Evolutionary conservation across 2,797 vertebrate genomes (phyloP), one percentile per base, ranked within the genome.

Genomic region (Intellagama lesueurii): DNA sequence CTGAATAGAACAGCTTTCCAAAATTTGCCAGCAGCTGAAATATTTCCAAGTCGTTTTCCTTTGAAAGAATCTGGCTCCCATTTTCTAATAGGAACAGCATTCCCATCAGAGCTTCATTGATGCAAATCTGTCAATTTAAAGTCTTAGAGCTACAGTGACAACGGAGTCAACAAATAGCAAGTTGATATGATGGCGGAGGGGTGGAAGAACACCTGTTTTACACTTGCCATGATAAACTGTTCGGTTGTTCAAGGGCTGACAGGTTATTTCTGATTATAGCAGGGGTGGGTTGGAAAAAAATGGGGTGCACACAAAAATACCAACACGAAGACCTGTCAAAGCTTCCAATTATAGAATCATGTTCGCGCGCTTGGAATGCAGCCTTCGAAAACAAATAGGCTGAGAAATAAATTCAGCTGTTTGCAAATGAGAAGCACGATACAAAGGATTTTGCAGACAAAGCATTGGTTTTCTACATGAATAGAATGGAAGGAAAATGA

Each of bases 41-140:
- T 81, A 79, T 7, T 17, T 66, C 30, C 35, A 84, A 90, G 19
- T 7, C 44, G 92, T 49, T 83, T 90, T 78, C 80, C 60, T 44
- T 70, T 89, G 75, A 92, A 92, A 76, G 2, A 90, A 0, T 86
- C 84, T 88, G 73, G 17, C 60, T 44, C 85, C 87, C 11, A 52
- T 80, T 60, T 91, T 79, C 72, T 92, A 83, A 82, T 86, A 73
- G 93, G 69, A 11, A 49, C 60, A 52, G 32, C 66, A 4, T 90
- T 91, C 84, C 87, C 68, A 60, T 86, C 75, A 64, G 60, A 93
- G 82, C 2, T 7, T 86, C 17, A 28, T 68, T 32, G 44, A 89
- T 92, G 90, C 83, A 90, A 83, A 90, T 90, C 81, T n/a, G 2
- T 89, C 56, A 85, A 8, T 94, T 89, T 76, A n/a, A 93, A 90